Evolutionary conservation across 2,113 vertebrate genomes (phyloP), one percentile per base, ranked within the genome.

Genomic region (Osmerus mordax): DNA sequence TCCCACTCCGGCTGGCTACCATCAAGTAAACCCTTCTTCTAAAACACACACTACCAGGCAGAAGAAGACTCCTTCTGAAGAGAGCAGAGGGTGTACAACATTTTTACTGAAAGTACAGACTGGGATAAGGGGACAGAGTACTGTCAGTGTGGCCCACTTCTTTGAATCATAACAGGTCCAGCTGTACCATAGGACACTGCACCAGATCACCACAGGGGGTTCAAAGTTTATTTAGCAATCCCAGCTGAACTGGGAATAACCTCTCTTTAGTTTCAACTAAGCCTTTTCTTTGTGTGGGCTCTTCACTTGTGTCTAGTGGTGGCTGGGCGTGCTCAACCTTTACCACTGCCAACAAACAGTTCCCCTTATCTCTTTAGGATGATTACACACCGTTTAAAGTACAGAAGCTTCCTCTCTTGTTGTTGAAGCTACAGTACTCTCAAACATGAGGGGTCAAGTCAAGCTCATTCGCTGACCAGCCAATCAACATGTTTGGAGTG

Each of bases 361-460:
- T 77, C 28, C 54, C 47, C 78, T 80, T 85, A 87, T 89, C 83
- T 78, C 63, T 13, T 0, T 41, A 29, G 21, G 73, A 72, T 80
- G 65, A 86, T 86, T 77, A 71, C 53, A 15, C 64, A 13, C 25
- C 52, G 81, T 82, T 79, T 84, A 82, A 88, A 88, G 78, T 80
- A 59, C 83, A 87, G 66, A 55, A 32, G 21, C 70, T 63, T 71
- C 36, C 47, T 66, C 67, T 52, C 28, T 14, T 28, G 13, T 2
- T 15, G 25, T 63, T 41, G 29, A 63, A 63, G 47, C 52, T 55
- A 4, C 58, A 61, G 4, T 21, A n/a, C 58, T 32, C 70, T 36
- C 55, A 78, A 71, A 76, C 12, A 75, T 75, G 63, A 19, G 11
- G 52, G 74, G 81, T 81, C 75, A 84, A 72, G 70, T 81, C 56